A percentile compares a stretch with the other conserved stretches of the same genome.
Conservation (phyloP, 2,888 invertebrate genomes). For the Apotomis betuletana region DNA sequence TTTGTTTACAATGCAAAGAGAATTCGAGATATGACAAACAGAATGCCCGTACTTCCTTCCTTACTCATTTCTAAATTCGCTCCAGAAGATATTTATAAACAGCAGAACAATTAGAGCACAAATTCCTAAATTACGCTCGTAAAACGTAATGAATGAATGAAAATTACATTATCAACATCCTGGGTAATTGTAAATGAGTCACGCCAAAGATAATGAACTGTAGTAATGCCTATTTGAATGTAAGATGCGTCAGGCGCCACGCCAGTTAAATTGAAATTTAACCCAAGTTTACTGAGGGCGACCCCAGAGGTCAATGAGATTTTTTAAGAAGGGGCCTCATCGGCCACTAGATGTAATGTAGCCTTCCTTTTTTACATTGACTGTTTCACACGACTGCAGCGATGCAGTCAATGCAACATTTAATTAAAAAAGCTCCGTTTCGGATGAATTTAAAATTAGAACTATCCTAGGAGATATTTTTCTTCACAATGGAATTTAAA, state of each 20-base stretch:
- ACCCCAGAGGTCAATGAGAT: slow-evolving; percentile 35
- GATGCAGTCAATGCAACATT: background rate
- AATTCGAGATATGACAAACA: slow-evolving; percentile 28
- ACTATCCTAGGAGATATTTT: background rate
- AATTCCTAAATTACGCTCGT: slow-evolving; percentile 56
- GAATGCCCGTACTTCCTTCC: slow-evolving; percentile 30
- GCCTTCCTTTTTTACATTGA: background rate
- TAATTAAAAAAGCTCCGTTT: slow-evolving; percentile 2
- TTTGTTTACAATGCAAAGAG: slow-evolving; percentile 31
- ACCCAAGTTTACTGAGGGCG: slow-evolving; percentile 36
- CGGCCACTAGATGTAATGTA: background rate
- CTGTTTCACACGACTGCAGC: background rate
- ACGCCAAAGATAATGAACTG: slow-evolving; percentile 51
- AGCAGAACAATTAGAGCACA: slow-evolving; percentile 56
- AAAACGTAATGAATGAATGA: slow-evolving; percentile 67
- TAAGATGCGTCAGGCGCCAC: slow-evolving; percentile 35
- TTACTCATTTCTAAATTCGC: slow-evolving; percentile 45
- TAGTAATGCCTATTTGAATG: slow-evolving; percentile 30
- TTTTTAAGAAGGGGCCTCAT: slow-evolving; percentile 26
- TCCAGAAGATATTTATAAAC: slow-evolving; percentile 57
- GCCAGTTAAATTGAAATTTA: slow-evolving; percentile 22
- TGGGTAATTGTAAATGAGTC: slow-evolving; percentile 67
- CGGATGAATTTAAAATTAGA: background rate
- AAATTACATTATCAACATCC: slow-evolving; percentile 73
- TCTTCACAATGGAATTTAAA: background rate